Evolutionary conservation across 92 coral and sea anemone species (phyloP).

Genomic region (Metridium senile): DNA sequence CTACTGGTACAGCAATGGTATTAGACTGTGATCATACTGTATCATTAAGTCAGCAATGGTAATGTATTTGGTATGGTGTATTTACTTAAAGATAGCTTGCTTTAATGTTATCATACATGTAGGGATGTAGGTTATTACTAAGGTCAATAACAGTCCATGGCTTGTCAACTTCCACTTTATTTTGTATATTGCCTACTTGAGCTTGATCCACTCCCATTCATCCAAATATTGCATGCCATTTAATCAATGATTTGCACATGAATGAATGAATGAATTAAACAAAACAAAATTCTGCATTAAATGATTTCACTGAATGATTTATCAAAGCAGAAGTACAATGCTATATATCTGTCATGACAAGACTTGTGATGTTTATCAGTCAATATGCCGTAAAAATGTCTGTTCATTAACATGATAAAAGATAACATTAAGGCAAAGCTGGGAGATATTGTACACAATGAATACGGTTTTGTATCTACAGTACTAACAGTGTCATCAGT

Average conservation of each 20-base stretch:
- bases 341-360: too few species aligned
- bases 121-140: neutral
- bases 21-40: neutral
- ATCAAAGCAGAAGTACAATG: too few species aligned
- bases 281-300: too few species aligned
- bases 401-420: too few species aligned
- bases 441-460: neutral
- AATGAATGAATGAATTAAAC: too few species aligned
- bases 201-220: too few species aligned
- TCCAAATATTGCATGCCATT: too few species aligned
- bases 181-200: neutral
- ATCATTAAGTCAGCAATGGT: neutral
- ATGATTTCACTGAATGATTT: too few species aligned
- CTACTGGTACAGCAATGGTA: neutral
- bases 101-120: constrained; percentile 6
- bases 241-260: too few species aligned
- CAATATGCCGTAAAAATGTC: too few species aligned
- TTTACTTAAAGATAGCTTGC: neutral
- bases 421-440: neutral
- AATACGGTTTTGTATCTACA: neutral
- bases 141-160: neutral
- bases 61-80: neutral
- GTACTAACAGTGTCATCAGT: neutral
- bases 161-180: neutral
- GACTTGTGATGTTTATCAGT: too few species aligned